These are phyloP conservation scores for Mustela lutreola DNA, from an alignment of 2,113 vertebrate species.

Conservation along the genomic window DNA sequence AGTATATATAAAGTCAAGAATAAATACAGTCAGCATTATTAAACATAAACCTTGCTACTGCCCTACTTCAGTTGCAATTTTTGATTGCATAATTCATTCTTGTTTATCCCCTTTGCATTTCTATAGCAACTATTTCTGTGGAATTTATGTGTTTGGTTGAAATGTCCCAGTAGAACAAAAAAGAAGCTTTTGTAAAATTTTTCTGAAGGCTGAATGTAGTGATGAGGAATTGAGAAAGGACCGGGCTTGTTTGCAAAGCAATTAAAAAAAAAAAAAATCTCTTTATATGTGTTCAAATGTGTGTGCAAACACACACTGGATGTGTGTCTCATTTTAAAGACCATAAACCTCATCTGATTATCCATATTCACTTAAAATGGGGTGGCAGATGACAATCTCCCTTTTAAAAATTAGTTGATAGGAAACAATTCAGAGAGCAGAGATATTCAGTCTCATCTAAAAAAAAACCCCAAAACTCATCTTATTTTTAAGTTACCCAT, in stretches of 20 bases:
- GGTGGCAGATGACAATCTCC: not conserved
- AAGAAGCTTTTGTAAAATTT: slow-evolving; percentile 40
- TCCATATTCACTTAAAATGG: not conserved
- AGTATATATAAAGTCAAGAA: not conserved
- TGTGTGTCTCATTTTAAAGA: not conserved
- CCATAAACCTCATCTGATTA: not conserved
- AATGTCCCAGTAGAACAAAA: slow-evolving; percentile 35
- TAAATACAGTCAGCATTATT: slow-evolving; percentile 1
- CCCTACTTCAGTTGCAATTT: not conserved
- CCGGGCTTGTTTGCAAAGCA: not conserved
- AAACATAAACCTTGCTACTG: not conserved
- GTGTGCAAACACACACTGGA: not conserved
- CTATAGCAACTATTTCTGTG: slow-evolving; percentile 35
- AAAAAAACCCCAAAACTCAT: not conserved
- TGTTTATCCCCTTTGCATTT: slow-evolving; percentile 50
- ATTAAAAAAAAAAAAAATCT: slow-evolving; percentile 15
- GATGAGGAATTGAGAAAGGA: slow-evolving; percentile 6
- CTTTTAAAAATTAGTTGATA: not conserved
- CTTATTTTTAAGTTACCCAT: slow-evolving; percentile 12
- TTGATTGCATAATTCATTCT: slow-evolving; percentile 10
- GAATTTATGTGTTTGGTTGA: slow-evolving; percentile 3
- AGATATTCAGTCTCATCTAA: not conserved
- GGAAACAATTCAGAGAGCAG: not conserved
- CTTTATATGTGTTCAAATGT: not conserved
- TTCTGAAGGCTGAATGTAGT: not conserved